Conservation (phyloP, 2,113 vertebrate genomes). For the Corythornis cristatus region DNA sequence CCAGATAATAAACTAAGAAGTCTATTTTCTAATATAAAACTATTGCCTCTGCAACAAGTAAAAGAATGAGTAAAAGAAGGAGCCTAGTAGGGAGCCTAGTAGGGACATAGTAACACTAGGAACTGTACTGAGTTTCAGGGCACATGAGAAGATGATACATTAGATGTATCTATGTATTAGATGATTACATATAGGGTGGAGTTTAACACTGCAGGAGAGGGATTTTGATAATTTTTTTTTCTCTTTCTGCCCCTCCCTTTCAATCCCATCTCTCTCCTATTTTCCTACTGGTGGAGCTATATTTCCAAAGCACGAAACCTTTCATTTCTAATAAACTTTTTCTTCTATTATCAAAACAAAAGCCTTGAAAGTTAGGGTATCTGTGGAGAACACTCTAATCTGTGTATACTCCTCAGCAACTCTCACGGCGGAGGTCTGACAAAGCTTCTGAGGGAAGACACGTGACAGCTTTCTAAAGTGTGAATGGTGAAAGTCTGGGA, state of each 20-base stretch:
- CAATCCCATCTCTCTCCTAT: background rate
- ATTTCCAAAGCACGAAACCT: background rate
- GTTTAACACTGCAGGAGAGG: background rate
- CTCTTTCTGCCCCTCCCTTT: background rate
- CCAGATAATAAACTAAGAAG: background rate
- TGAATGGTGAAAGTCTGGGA: background rate
- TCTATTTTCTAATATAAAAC: background rate
- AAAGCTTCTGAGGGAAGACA: background rate
- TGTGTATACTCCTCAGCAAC: background rate
- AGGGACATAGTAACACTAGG: background rate
- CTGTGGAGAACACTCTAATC: background rate
- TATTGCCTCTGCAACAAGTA: background rate
- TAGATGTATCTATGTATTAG: background rate
- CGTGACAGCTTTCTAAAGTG: background rate
- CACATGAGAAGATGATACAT: background rate
- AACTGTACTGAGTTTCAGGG: background rate
- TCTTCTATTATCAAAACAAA: background rate
- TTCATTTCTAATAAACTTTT: background rate
- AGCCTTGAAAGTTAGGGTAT: background rate
- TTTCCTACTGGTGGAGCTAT: background rate
- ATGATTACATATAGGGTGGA: background rate
- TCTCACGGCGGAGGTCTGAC: background rate
- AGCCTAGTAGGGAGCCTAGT: background rate
- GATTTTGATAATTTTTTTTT: background rate
- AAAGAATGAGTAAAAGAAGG: background rate